Conservation (phyloP, 2,888 invertebrate genomes). For the Bugulina stolonifera region DNA sequence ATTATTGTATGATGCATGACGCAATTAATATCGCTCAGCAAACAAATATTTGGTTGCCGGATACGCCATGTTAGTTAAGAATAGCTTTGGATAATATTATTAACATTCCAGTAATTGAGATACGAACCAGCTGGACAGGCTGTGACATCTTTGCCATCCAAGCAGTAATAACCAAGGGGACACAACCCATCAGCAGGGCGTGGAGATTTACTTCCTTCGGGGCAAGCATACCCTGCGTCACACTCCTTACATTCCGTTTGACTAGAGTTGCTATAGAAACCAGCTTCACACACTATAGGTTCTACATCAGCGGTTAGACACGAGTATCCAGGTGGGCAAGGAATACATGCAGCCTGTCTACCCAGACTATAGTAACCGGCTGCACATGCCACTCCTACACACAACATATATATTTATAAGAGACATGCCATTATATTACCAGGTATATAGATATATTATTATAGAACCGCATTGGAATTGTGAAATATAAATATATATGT, state of each 20-base stretch:
- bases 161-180: slow-evolving; percentile 43
- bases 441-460: no score
- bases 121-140: slow-evolving; percentile 39
- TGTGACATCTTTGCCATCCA: slow-evolving; percentile 37
- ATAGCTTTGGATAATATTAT: no score
- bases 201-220: slow-evolving; percentile 33
- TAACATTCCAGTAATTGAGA: neutral
- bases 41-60: no score
- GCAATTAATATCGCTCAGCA: no score
- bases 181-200: slow-evolving; percentile 38
- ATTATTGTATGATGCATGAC: no score
- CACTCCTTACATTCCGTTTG: slow-evolving; percentile 30
- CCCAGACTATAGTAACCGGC: slow-evolving; percentile 44
- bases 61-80: no score
- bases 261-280: slow-evolving; percentile 33
- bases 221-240: slow-evolving; percentile 27
- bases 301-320: slow-evolving; percentile 34
- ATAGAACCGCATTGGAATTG: no score
- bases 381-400: slow-evolving; percentile 36
- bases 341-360: slow-evolving; percentile 37
- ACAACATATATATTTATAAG: neutral
- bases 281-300: slow-evolving; percentile 39
- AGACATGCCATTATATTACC: no score
- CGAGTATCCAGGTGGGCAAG: slow-evolving; percentile 42
- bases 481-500: no score